Conservation (phyloP, 2,113 vertebrate species). For the Cisticola juncidis region DNA sequence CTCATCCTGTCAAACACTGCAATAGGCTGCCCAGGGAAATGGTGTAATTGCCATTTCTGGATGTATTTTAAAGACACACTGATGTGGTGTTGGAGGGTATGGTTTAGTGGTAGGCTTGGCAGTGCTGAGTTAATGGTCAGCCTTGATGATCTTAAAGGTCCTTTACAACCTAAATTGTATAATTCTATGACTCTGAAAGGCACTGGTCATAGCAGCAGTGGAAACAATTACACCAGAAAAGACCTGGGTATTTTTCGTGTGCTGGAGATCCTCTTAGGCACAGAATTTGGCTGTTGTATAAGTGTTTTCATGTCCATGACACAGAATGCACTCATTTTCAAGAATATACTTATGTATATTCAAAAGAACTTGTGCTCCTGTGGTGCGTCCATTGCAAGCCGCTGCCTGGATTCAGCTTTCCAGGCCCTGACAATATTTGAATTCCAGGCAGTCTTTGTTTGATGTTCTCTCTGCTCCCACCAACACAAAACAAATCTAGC, state of each 20-base stretch:
- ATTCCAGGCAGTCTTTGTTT: conserved; percentile 60
- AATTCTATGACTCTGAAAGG: neutral
- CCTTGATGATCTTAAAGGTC: neutral
- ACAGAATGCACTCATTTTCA: neutral
- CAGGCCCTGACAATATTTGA: conserved; percentile 34
- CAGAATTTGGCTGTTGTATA: neutral
- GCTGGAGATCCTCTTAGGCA: neutral
- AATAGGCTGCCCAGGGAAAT: neutral
- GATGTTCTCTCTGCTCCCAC: conserved; percentile 43
- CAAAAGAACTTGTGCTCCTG: neutral
- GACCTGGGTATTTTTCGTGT: neutral
- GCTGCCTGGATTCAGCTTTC: neutral
- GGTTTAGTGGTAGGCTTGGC: neutral
- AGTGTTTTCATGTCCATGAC: neutral
- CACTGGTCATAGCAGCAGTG: neutral
- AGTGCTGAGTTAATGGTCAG: neutral
- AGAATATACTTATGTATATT: neutral
- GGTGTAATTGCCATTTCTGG: neutral
- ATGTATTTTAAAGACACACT: neutral
- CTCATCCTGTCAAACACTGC: neutral
- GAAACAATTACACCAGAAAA: neutral
- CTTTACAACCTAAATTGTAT: neutral
- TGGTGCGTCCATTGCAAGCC: neutral
- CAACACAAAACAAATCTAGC: conserved; percentile 64
- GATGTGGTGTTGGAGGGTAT: neutral